Evolutionary conservation across 2,797 vertebrate species (phyloP).

Genomic region (Mionectes olivaceus): DNA sequence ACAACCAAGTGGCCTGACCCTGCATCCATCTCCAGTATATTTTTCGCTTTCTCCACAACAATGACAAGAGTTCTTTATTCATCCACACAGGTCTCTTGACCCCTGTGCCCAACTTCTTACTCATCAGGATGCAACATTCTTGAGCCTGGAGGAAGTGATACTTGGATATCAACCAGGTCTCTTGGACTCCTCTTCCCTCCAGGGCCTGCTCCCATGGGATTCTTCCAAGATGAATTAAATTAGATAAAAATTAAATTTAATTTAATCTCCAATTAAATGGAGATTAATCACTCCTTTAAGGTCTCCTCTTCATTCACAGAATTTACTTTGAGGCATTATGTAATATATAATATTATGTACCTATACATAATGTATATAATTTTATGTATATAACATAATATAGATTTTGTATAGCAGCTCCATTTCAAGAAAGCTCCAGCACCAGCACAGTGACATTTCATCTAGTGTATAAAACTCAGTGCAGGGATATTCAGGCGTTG

Average conservation of each 20-base stretch:
- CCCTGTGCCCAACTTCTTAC: neutral
- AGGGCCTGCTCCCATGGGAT: neutral
- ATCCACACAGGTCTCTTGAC: neutral
- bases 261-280: neutral
- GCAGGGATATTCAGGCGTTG: neutral
- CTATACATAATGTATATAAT: neutral
- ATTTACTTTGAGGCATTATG: neutral
- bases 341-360: neutral
- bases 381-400: neutral
- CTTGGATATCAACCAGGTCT: neutral
- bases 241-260: neutral
- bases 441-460: neutral
- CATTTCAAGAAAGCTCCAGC: neutral
- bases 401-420: neutral
- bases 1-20: neutral
- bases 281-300: neutral
- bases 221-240: neutral
- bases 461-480: neutral
- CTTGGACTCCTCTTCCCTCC: neutral
- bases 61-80: neutral
- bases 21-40: neutral
- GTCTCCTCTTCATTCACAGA: neutral
- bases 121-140: neutral
- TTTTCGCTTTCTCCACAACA: neutral
- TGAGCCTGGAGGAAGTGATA: neutral